Conservation (phyloP, 2,113 vertebrate genomes). For the Pollachius pollachius region DNA sequence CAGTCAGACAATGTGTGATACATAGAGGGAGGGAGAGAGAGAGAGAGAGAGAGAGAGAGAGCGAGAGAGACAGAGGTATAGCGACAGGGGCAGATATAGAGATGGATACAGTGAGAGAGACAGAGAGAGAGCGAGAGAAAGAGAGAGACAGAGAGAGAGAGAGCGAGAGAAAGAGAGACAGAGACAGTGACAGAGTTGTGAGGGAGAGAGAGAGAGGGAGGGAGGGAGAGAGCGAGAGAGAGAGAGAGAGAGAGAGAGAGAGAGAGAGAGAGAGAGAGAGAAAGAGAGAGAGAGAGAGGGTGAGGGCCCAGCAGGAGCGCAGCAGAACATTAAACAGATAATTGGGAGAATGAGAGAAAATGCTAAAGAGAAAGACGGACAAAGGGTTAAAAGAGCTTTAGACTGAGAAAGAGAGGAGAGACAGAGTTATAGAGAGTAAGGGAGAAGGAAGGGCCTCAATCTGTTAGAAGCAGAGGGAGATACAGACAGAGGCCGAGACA, state of each 20-base stretch:
- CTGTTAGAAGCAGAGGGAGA: not conserved
- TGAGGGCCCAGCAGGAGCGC: not conserved
- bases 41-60: not conserved
- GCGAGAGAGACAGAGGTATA: conserved; percentile 3
- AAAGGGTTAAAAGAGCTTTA: not conserved
- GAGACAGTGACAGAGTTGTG: too few species aligned
- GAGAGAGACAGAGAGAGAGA: not conserved
- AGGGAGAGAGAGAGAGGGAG: not conserved
- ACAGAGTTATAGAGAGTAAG: not conserved
- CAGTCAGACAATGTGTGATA: not conserved
- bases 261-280: not conserved
- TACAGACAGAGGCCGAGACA: not conserved
- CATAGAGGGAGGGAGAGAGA: not conserved
- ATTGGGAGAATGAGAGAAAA: not conserved
- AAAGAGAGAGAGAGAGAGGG: conserved; percentile 7
- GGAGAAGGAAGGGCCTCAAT: not conserved
- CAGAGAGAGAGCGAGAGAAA: not conserved
- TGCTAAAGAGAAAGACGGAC: not conserved
- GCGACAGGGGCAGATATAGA: too few species aligned
- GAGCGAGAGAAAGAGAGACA: conserved; percentile 8
- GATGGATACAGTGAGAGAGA: too few species aligned
- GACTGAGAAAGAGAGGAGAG: not conserved
- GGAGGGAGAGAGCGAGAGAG: not conserved
- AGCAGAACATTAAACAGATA: not conserved
- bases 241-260: not conserved